Percentiles rank a stretch among this genome's conserved stretches.
Conservation (phyloP, 2,797 vertebrate genomes). For the Pitangus sulphuratus region DNA sequence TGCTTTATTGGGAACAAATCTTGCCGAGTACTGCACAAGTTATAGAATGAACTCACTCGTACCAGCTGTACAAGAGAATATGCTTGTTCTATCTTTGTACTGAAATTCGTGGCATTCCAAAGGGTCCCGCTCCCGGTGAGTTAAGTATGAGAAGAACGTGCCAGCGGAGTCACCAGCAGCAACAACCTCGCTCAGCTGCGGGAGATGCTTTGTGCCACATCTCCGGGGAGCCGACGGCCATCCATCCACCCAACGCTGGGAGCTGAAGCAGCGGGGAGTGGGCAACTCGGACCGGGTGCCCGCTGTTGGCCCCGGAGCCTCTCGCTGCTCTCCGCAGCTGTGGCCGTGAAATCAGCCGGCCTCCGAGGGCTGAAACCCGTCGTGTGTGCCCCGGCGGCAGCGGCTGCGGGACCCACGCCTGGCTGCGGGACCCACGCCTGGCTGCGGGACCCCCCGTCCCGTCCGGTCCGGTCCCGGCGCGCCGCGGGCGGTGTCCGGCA, state of each 20-base stretch:
- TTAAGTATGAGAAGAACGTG: accelerated
- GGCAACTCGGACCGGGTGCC: accelerated
- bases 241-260: accelerated
- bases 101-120: not conserved
- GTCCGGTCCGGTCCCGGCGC: not conserved
- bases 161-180: not conserved
- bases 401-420: too few relatives aligned
- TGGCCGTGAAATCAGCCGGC: accelerated
- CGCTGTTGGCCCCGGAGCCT: not conserved
- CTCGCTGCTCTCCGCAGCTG: not conserved
- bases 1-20: not conserved
- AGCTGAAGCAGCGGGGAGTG: not conserved
- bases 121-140: not conserved
- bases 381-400: too few relatives aligned
- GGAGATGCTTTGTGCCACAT: accelerated
- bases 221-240: accelerated
- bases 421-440: not conserved
- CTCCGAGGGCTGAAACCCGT: not conserved
- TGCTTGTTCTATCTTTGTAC: not conserved
- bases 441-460: not conserved
- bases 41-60: not conserved
- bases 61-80: not conserved
- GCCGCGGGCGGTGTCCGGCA: not conserved
- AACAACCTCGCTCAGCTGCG: accelerated
- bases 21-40: not conserved